Base-by-base conservation (phyloP, 2,888 invertebrate genomes). In the Deilephila elpenor region DNA sequence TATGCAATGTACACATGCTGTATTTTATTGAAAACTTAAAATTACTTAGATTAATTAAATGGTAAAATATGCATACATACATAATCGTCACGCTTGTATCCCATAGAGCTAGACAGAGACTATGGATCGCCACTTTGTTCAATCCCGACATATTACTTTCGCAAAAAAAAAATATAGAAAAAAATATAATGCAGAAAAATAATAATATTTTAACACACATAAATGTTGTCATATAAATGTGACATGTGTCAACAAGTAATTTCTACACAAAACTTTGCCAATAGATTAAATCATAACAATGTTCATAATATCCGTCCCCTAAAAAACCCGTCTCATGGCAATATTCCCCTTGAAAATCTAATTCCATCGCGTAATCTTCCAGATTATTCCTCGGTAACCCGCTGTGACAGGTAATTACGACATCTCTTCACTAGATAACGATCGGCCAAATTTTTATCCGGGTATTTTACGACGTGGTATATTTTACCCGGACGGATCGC, bases 381-480 rank as follows among this genome's bases (percentile, higher is more conserved):
- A 79, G 79, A 84, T 82, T 84, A 83, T 83, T 82, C 78, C 79
- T 79, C 78, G 81, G 78, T 79, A 77, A 80, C 78, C 80, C 74
- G 77, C 79, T 77, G 76, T 70, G 84, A 84, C 85, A 82, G 86
- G 81, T 83, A 82, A 86, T 84, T 82, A 80, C 78, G 75, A 75
- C 76, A 77, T 77, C 71, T 76, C 75, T 37, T 61, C 71, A 72
- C 73, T 73, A 75, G 79, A 82, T 80, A 83, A 80, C 74, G 74
- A 78, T 78, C 78, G 75, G 70, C 73, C 71, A 76, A 79, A 79
- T 78, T 80, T 79, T 78, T 75, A 71, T 76, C 75, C 73, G 73
- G 75, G 74, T 75, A 74, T 76, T 79, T 79, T 78, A 80, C 73
- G 77, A 80, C 75, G 73, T 67, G 67, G 71, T 75, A 80, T 79